A percentile compares a stretch with the other conserved stretches of the same genome.
Conservation (phyloP, 2,113 vertebrate species). For the Percina caprodes region DNA sequence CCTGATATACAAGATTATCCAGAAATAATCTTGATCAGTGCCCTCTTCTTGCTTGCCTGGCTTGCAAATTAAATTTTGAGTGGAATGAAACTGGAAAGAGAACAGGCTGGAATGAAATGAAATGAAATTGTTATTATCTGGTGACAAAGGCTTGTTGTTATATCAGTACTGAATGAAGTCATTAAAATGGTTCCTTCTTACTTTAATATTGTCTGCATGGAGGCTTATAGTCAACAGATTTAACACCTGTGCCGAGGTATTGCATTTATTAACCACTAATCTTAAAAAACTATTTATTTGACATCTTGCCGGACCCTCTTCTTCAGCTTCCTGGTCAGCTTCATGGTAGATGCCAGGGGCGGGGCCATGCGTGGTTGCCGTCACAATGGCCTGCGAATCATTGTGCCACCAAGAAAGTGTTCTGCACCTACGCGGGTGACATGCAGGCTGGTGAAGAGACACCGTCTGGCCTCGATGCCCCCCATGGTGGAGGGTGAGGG, state of each 20-base stretch:
- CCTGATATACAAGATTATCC: neutral
- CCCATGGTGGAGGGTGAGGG: constrained; percentile 98
- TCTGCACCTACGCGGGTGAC: constrained; percentile 97
- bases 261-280: neutral
- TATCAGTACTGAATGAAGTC: constrained; percentile 9
- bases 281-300: neutral
- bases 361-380: constrained; percentile 98
- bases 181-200: constrained; percentile 8
- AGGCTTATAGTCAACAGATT: neutral
- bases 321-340: constrained; percentile 96
- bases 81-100: constrained; percentile 28
- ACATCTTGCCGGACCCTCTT: constrained; percentile 13
- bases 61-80: constrained; percentile 17
- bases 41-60: constrained; percentile 22
- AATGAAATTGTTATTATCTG: neutral
- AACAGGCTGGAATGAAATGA: constrained; percentile 27
- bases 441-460: constrained; percentile 96
- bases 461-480: constrained; percentile 96
- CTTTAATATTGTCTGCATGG: constrained; percentile 59
- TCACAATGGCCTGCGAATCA: constrained; percentile 95
- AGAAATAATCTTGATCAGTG: neutral
- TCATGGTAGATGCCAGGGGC: constrained; percentile 98
- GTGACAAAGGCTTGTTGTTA: constrained; percentile 3
- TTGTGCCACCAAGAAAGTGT: constrained; percentile 97
- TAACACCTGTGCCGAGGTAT: neutral